phyloP scores from a whole-genome alignment of 2,888 invertebrate species.

The Mayetiola destructor region DNA sequence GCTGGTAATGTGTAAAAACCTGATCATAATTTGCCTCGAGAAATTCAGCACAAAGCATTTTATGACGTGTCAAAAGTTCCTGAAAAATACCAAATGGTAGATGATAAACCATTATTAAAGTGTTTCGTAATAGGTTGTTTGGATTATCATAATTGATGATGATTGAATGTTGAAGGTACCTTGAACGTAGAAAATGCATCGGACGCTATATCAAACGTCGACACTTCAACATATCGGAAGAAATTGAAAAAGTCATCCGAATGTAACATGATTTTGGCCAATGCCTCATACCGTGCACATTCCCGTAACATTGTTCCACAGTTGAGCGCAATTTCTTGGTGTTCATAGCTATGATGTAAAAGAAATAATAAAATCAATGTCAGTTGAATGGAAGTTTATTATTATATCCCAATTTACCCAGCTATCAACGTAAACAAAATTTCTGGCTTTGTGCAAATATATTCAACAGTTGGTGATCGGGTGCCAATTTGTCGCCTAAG shows the following conservation, averaged over 20 bases:
- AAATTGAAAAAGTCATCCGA: constrained; percentile 99
- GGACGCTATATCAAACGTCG: constrained; percentile 99
- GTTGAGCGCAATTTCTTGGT: constrained; percentile 95
- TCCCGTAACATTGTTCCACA: constrained; percentile 99
- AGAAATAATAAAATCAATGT: constrained; percentile 38
- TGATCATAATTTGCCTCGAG: constrained; percentile 97
- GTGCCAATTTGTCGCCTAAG: constrained; percentile 96
- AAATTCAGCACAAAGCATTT: constrained; percentile 93
- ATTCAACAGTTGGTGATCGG: constrained; percentile 93
- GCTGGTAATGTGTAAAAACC: constrained; percentile 94
- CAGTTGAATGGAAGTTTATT: not conserved
- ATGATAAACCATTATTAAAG: constrained; percentile 13
- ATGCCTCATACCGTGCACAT: constrained; percentile 93
- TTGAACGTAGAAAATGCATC: constrained; percentile 99
- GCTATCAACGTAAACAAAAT: constrained; percentile 93
- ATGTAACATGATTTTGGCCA: constrained; percentile 96
- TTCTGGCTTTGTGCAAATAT: constrained; percentile 94
- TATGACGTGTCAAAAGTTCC: constrained; percentile 88
- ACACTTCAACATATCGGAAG: constrained; percentile 98
- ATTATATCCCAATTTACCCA: no score
- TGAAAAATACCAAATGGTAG: constrained; percentile 34
- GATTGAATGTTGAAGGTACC: constrained; percentile 39
- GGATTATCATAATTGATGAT: not conserved
- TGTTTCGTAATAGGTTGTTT: not conserved
- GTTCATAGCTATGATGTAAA: constrained; percentile 54